Evolutionary conservation across 1,140 invertebrate species (phyloP), one percentile per base, ranked within the genome.

Genomic region (Camponotus floridanus): DNA sequence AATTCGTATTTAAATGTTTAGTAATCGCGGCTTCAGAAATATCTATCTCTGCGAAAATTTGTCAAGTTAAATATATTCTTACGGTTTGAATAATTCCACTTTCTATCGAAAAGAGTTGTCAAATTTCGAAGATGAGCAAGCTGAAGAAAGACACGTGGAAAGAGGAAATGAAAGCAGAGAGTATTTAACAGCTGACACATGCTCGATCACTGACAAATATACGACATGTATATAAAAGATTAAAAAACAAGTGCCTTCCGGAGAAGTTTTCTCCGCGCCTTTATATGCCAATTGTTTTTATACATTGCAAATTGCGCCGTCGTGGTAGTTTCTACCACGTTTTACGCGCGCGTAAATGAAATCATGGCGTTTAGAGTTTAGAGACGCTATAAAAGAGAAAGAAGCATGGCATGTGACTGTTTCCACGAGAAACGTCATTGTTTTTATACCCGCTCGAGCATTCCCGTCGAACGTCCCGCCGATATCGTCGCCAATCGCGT

Each of bases 301-400:
- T 55, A 55, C 8, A 45, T 26, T 79, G 62, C 33, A 6, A 80
- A 70, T 55, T 36, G 57, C n/a, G n/a, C 9, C 11, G 18, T n/a
- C 21, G 42, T 26, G n/a, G 8, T 45, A 31, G 15, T 80, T 70
- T 67, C 21, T 15, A 26, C 11, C 61, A 65, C 76, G n/a, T 64
- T 78, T 78, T 65, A 78, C 76, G 42, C 15, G 59, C 79, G 45
- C 39, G 39, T 83, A 73, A 83, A 73, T 74, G 79, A 73, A 83
- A 83, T 83, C 61, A 83, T n/a, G 68, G 13, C 68, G 39, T 62
- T 26, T 59, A 18, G 33, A 31, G 48, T 42, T 13, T 26, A 13
- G 39, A 13, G 39, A 26, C 33, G 45, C 42, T 15, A 36, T 83
- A 83, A 83, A 83, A 21, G 68, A 26, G 55, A 73, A 57, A n/a